Percentiles rank a stretch among this genome's conserved stretches.
Evolutionary conservation across 2,113 vertebrate species (phyloP).

Genomic region (Girardinichthys multiradiatus): DNA sequence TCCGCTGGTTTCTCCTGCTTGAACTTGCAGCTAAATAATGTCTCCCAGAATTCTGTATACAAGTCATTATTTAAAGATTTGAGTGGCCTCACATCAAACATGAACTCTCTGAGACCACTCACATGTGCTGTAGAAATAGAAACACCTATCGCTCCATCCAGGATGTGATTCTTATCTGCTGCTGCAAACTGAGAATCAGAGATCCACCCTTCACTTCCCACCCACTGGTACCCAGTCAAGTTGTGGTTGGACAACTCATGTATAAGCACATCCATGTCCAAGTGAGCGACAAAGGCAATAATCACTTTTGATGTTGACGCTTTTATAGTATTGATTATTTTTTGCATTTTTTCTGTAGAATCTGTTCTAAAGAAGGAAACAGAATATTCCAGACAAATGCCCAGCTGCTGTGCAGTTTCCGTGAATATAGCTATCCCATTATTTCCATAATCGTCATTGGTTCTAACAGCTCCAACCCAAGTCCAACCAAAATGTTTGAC

Average conservation of each 20-base stretch:
- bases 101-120: constrained; percentile 72
- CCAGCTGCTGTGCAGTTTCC: constrained; percentile 59
- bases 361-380: constrained; percentile 72
- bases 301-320: constrained; percentile 71
- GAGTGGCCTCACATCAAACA: constrained; percentile 66
- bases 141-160: constrained; percentile 77
- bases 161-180: constrained; percentile 56
- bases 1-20: not conserved
- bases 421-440: constrained; percentile 73
- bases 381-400: constrained; percentile 71
- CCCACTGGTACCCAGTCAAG: constrained; percentile 78
- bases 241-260: constrained; percentile 66
- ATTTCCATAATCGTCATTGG: constrained; percentile 76
- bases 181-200: constrained; percentile 66
- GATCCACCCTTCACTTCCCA: constrained; percentile 78
- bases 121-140: constrained; percentile 72
- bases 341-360: constrained; percentile 60
- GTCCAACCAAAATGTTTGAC: constrained; percentile 74
- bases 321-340: constrained; percentile 69
- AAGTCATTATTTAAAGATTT: constrained; percentile 60
- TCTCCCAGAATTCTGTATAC: constrained; percentile 74
- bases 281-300: constrained; percentile 65
- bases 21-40: constrained; percentile 69
- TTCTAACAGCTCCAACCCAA: constrained; percentile 72
- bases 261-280: constrained; percentile 69